Percentiles rank a stretch among this genome's conserved stretches.
phyloP scores from a whole-genome alignment of 2,113 vertebrate genomes.

The Podarcis raffonei region DNA sequence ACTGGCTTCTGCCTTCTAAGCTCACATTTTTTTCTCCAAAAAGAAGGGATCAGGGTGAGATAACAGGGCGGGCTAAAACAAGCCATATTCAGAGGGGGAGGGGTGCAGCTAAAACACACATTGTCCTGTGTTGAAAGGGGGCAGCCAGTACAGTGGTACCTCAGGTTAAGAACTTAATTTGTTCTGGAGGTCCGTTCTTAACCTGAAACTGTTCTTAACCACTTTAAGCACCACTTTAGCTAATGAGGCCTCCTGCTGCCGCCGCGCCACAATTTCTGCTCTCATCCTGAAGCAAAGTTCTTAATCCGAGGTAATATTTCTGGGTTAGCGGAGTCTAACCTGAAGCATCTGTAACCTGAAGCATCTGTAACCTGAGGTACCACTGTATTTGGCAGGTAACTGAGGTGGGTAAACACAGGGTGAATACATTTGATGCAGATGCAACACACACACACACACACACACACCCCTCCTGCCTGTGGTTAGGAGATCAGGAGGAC shows the following conservation, averaged over 20 bases:
- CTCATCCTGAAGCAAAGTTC: too few species aligned
- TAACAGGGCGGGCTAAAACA: background rate
- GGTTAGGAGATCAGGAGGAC: background rate
- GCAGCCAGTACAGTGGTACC: background rate
- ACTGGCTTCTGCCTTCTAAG: conserved; percentile 37
- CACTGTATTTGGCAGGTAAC: background rate
- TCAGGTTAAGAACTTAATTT: too few species aligned
- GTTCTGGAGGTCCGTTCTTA: too few species aligned
- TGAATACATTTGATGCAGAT: background rate
- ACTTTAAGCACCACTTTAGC: too few species aligned
- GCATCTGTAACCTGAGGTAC: too few species aligned
- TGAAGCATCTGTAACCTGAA: too few species aligned
- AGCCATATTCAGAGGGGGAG: background rate
- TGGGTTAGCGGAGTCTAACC: too few species aligned
- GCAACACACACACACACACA: background rate
- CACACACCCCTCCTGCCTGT: background rate
- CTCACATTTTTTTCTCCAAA: background rate
- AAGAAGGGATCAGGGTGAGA: background rate
- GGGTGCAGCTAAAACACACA: background rate
- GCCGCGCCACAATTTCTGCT: too few species aligned
- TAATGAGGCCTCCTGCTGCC: too few species aligned
- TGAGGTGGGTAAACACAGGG: background rate
- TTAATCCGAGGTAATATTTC: too few species aligned
- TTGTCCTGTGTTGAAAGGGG: background rate
- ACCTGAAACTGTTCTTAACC: too few species aligned